These are phyloP conservation scores for Pachydiplax longipennis DNA, from an alignment of 2,888 invertebrate species.

Conservation along the genomic window DNA sequence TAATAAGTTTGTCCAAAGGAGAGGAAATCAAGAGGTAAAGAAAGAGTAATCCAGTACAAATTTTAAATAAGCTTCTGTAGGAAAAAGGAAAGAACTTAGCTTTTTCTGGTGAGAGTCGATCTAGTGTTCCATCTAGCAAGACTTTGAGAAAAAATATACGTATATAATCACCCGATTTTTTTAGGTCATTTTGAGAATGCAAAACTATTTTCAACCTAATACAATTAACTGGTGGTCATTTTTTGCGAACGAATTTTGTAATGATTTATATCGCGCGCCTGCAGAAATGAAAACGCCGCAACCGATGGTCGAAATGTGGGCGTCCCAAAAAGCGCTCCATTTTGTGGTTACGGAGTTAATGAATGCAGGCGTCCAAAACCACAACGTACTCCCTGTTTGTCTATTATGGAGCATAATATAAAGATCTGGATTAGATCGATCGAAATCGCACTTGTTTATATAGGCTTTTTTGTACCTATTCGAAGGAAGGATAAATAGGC, in stretches of 20 bases:
- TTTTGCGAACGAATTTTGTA: constrained; percentile 6
- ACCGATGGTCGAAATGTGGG: too few species aligned
- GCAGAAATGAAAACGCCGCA: not conserved
- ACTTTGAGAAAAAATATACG: not conserved
- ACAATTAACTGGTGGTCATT: not conserved
- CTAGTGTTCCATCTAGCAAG: not conserved
- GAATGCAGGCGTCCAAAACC: not conserved
- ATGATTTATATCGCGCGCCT: constrained; percentile 20
- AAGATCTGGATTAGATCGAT: not conserved
- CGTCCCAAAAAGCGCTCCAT: not conserved
- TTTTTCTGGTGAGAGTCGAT: not conserved
- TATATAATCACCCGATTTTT: not conserved
- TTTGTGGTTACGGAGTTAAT: not conserved
- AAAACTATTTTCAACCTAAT: constrained; percentile 8
- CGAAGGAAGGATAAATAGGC: not conserved
- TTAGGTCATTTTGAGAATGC: constrained; percentile 24
- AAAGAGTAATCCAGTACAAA: constrained; percentile 38
- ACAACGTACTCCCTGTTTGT: constrained; percentile 27
- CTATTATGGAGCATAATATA: constrained; percentile 17
- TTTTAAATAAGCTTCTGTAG: constrained; percentile 33
- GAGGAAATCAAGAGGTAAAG: not conserved
- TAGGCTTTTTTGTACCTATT: not conserved
- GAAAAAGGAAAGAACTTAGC: not conserved
- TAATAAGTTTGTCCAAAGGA: not conserved
- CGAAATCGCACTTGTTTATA: not conserved